Conservation (phyloP, 1,140 invertebrate genomes). For the Temnothorax nylanderi region DNA sequence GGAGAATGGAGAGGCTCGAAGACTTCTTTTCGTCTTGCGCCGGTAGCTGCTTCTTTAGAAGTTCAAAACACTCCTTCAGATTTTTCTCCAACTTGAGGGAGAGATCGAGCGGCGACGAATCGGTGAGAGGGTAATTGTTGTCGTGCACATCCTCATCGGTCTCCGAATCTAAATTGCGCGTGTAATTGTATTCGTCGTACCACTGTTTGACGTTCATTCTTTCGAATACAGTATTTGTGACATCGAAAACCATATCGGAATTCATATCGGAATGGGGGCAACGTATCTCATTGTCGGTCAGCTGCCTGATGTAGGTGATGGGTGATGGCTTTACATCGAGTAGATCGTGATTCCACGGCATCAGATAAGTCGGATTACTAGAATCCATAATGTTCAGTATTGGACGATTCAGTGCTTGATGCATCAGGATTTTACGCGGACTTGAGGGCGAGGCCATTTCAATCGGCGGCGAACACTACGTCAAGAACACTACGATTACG, state of each 20-base stretch:
- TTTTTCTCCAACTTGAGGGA: slow-evolving; percentile 96
- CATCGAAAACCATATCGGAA: background rate
- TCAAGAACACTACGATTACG: slow-evolving; percentile 94
- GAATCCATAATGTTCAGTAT: slow-evolving; percentile 73
- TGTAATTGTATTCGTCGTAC: slow-evolving; percentile 86
- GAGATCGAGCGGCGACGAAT: background rate
- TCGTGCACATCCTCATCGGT: slow-evolving; percentile 86
- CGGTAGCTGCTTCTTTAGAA: slow-evolving; percentile 94
- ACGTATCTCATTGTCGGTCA: too few species aligned
- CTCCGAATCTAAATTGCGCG: slow-evolving; percentile 86
- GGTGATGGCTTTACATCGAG: slow-evolving; percentile 66
- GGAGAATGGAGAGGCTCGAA: slow-evolving; percentile 96
- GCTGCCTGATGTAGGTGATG: slow-evolving; percentile 59
- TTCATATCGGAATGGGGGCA: slow-evolving; percentile 1
- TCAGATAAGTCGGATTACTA: slow-evolving; percentile 57
- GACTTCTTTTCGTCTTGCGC: slow-evolving; percentile 96
- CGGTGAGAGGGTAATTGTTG: background rate
- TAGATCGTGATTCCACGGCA: slow-evolving; percentile 69
- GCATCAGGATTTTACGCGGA: slow-evolving; percentile 49
- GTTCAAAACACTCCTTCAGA: slow-evolving; percentile 97
- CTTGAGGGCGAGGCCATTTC: slow-evolving; percentile 86
- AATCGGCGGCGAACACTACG: slow-evolving; percentile 86
- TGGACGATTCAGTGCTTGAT: slow-evolving; percentile 71
- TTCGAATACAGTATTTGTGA: slow-evolving; percentile 71
- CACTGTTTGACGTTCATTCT: slow-evolving; percentile 80